Conservation (phyloP, 2,113 vertebrate genomes). For the Neotragus moschatus region DNA sequence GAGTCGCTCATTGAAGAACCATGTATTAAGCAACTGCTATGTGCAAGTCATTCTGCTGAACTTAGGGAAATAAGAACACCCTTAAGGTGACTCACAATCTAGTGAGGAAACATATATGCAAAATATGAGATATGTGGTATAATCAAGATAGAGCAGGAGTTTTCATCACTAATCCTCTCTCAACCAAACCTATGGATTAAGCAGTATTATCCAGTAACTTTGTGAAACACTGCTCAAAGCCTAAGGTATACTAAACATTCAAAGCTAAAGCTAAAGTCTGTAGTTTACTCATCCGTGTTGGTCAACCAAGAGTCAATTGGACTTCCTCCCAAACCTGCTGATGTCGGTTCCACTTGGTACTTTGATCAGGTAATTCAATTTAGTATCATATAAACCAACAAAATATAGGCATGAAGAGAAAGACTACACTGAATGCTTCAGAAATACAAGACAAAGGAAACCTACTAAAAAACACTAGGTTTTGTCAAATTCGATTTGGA, state of each 20-base stretch:
- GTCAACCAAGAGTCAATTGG: not conserved
- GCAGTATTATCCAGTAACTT: not conserved
- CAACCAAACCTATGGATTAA: not conserved
- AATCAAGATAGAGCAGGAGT: not conserved
- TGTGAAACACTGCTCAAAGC: not conserved
- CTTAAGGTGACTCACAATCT: constrained; percentile 37
- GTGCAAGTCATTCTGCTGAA: not conserved
- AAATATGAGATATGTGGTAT: not conserved
- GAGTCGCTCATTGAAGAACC: constrained; percentile 25
- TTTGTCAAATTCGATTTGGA: not conserved
- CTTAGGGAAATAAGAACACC: not conserved
- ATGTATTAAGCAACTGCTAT: constrained; percentile 7
- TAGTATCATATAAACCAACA: constrained; percentile 26
- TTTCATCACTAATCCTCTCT: not conserved
- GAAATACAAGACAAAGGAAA: constrained; percentile 15
- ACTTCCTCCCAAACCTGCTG: constrained; percentile 29
- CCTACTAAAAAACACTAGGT: not conserved
- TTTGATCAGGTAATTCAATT: constrained; percentile 11
- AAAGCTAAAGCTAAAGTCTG: not conserved
- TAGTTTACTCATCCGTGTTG: not conserved
- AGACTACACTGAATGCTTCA: not conserved
- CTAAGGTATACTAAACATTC: not conserved
- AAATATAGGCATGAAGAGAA: not conserved
- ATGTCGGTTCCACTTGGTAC: not conserved
- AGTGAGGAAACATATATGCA: not conserved